Conservation (phyloP, 2,113 vertebrate species). For the Coracopsis vasa region DNA sequence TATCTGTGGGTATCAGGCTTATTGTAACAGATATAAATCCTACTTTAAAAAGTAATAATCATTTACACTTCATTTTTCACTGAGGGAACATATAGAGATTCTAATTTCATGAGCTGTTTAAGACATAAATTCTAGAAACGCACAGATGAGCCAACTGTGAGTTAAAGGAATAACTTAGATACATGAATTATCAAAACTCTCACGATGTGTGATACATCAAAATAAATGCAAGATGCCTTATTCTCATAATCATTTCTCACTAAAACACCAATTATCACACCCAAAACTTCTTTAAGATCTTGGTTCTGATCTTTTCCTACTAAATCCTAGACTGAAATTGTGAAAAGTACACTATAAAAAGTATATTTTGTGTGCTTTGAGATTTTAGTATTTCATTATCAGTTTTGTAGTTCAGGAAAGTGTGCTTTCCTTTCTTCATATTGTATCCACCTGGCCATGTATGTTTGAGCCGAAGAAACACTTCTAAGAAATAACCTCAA, state of each 20-base stretch:
- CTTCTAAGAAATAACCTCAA: neutral
- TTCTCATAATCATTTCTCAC: neutral
- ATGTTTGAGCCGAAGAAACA: neutral
- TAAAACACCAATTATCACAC: conserved; percentile 1
- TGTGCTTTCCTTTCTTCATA: neutral
- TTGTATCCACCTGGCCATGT: accelerated
- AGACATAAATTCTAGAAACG: neutral
- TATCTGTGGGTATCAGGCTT: neutral
- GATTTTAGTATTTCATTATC: neutral
- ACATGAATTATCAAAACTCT: conserved; percentile 10
- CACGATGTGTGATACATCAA: neutral
- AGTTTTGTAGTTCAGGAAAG: neutral
- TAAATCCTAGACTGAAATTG: neutral
- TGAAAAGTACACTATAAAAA: neutral
- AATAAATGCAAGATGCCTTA: neutral
- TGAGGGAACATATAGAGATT: neutral
- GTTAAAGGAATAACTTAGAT: neutral
- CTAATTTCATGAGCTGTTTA: neutral
- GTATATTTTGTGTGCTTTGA: neutral
- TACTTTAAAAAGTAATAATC: neutral
- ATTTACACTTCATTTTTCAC: neutral
- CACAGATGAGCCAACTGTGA: neutral
- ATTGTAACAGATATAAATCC: neutral
- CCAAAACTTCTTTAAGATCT: neutral
- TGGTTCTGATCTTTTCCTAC: neutral